A percentile compares a stretch with the other conserved stretches of the same genome.
phyloP scores from a whole-genome alignment of 2,797 vertebrate species.

The Peromyscus nudipes region DNA sequence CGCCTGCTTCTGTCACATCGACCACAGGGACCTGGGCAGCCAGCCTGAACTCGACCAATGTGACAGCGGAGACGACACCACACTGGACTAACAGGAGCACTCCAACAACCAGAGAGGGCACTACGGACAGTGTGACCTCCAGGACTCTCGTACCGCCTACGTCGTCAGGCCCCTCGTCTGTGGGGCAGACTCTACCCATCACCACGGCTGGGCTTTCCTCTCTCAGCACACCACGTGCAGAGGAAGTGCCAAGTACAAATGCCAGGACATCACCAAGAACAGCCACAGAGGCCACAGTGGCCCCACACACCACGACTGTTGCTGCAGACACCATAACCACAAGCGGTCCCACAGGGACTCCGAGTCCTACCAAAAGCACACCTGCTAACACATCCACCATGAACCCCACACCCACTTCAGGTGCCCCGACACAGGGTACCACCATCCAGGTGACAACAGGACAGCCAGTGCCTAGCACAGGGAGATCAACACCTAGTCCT shows the following conservation, averaged over 20 bases:
- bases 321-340: rapidly evolving
- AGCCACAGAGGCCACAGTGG: rapidly evolving
- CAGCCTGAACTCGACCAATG: not conserved
- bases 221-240: rapidly evolving
- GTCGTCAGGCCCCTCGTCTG: not conserved
- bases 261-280: rapidly evolving
- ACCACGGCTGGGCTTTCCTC: rapidly evolving
- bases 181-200: rapidly evolving
- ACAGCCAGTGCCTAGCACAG: rapidly evolving
- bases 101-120: rapidly evolving
- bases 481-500: not conserved
- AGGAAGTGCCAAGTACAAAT: not conserved
- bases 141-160: rapidly evolving
- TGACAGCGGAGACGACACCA: not conserved
- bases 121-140: rapidly evolving
- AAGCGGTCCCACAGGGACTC: rapidly evolving
- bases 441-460: not conserved
- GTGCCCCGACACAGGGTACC: not conserved
- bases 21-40: not conserved
- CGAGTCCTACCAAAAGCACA: rapidly evolving
- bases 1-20: rapidly evolving
- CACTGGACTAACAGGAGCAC: rapidly evolving
- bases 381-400: not conserved
- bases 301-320: rapidly evolving
- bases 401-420: rapidly evolving